phyloP scores from a whole-genome alignment of 2,888 invertebrate species.

The Ophion ellenae region DNA sequence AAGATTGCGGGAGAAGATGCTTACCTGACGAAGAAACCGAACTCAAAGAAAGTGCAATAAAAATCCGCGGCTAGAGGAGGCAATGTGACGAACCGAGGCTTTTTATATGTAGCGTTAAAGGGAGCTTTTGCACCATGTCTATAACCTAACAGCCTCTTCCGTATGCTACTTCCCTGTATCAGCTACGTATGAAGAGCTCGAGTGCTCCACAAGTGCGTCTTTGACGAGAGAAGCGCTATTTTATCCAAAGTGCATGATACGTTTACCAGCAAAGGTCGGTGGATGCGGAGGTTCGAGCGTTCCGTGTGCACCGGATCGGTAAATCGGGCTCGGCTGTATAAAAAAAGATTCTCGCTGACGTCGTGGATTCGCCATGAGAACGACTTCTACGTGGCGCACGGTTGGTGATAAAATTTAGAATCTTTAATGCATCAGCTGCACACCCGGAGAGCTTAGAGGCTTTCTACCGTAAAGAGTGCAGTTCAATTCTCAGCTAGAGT shows the following conservation, averaged over 20 bases:
- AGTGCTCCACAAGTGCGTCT: too few species aligned
- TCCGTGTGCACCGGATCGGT: neutral
- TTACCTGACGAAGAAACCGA: neutral
- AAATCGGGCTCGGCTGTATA: neutral
- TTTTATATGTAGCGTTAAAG: too few species aligned
- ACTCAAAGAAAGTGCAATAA: neutral
- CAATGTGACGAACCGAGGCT: neutral
- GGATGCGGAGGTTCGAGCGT: neutral
- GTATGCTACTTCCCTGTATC: too few species aligned
- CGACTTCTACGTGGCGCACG: conserved; percentile 27
- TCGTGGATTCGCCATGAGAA: conserved; percentile 19
- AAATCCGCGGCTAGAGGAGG: neutral
- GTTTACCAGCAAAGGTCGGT: neutral
- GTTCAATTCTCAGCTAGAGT: conserved; percentile 25
- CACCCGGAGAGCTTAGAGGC: conserved; percentile 2
- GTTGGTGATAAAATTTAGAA: conserved; percentile 30
- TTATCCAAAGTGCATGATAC: conserved; percentile 5
- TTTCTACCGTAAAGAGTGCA: neutral
- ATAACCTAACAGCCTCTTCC: too few species aligned
- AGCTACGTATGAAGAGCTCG: too few species aligned
- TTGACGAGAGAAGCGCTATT: neutral
- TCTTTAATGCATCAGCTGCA: conserved; percentile 33
- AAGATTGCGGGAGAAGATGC: neutral
- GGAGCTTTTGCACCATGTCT: too few species aligned
- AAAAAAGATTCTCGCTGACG: conserved; percentile 19